A percentile compares a stretch with the other conserved stretches of the same genome.
Evolutionary conservation across 2,797 vertebrate species (phyloP).

Genomic region (Babyrousa celebensis): DNA sequence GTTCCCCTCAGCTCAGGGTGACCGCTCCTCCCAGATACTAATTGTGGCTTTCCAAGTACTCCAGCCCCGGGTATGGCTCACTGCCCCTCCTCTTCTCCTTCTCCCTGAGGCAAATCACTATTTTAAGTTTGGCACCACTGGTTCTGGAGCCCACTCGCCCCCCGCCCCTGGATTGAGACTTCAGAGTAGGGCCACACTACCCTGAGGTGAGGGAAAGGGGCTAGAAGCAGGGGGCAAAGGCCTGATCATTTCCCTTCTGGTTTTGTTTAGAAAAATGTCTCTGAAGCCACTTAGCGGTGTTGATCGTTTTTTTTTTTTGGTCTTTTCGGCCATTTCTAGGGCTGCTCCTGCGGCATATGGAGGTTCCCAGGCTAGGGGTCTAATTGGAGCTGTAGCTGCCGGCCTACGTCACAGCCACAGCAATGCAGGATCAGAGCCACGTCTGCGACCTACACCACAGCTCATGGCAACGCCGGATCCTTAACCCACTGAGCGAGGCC

Average conservation of each 20-base stretch:
- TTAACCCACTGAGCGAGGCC: too few relatives aligned
- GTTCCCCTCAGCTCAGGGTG: background rate
- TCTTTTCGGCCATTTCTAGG: too few relatives aligned
- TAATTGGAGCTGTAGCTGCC: too few relatives aligned
- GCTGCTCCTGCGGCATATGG: too few relatives aligned
- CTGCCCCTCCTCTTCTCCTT: background rate
- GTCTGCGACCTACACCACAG: too few relatives aligned
- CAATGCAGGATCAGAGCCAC: too few relatives aligned
- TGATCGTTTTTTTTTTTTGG: background rate
- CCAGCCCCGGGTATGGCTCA: background rate
- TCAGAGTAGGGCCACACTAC: background rate
- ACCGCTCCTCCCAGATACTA: background rate
- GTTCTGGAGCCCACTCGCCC: background rate
- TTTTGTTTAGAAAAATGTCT: background rate
- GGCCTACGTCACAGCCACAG: too few relatives aligned
- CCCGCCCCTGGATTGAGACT: background rate
- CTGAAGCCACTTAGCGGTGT: background rate
- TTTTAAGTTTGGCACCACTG: background rate
- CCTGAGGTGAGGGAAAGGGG: background rate
- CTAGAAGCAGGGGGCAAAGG: background rate
- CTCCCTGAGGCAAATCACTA: background rate
- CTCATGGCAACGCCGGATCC: too few relatives aligned
- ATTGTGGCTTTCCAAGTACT: background rate
- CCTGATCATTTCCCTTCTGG: background rate
- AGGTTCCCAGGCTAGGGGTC: too few relatives aligned